These are phyloP conservation scores for Halichondria panicea DNA, from an alignment of 37 sponge, comb jelly and placozoan species.

Conservation along the genomic window DNA sequence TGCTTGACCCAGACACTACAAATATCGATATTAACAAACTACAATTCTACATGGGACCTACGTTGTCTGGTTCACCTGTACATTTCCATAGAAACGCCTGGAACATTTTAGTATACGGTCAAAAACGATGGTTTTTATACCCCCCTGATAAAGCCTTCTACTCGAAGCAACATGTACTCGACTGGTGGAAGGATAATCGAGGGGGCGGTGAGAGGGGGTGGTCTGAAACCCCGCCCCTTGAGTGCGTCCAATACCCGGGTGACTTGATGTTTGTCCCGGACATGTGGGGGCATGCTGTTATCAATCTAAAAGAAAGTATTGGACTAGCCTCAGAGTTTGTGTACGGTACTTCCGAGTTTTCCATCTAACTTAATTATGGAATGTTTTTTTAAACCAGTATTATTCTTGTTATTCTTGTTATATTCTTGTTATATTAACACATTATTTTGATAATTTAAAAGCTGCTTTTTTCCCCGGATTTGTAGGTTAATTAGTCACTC, in stretches of 20 bases:
- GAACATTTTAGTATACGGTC: slow-evolving; percentile 80
- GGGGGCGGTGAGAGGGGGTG: neutral
- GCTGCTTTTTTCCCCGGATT: no score
- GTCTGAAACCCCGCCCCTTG: slow-evolving; percentile 26
- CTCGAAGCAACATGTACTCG: slow-evolving; percentile 64
- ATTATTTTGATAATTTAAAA: no score
- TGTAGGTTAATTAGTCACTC: no score
- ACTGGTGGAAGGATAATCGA: slow-evolving; percentile 75
- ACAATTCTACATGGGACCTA: slow-evolving; percentile 74
- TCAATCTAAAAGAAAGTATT: slow-evolving; percentile 81
- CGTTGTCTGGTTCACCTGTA: slow-evolving; percentile 71
- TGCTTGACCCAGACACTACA: slow-evolving; percentile 56
- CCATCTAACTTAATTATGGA: slow-evolving; percentile 70
- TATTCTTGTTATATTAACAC: neutral
- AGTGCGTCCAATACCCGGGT: slow-evolving; percentile 83
- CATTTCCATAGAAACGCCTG: slow-evolving; percentile 74
- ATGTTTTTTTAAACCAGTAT: no score
- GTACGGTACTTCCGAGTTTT: slow-evolving; percentile 87
- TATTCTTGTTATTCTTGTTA: neutral
- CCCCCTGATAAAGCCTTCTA: slow-evolving; percentile 80
- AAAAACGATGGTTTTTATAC: slow-evolving; percentile 79
- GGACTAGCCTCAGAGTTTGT: slow-evolving; percentile 84
- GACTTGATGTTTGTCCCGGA: slow-evolving; percentile 87
- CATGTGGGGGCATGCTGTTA: slow-evolving; percentile 82
- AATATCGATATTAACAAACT: slow-evolving; percentile 46